A percentile compares a stretch with the other conserved stretches of the same genome.
Conservation (phyloP, 2,113 vertebrate genomes). For the Thamnaconus septentrionalis region DNA sequence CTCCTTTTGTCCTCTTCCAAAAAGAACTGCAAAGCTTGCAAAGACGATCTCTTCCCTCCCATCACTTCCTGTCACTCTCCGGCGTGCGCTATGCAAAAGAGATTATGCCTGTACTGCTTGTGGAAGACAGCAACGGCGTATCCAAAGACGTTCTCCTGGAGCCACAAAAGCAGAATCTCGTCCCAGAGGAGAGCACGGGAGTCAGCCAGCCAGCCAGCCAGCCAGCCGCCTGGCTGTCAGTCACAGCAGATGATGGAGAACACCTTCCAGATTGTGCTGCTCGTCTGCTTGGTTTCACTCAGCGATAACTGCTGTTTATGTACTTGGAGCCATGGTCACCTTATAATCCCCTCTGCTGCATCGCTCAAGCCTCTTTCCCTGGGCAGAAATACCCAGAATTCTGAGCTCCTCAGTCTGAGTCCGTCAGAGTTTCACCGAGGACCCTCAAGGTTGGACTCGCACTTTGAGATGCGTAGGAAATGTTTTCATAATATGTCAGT, state of each 20-base stretch:
- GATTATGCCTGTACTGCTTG: slow-evolving; percentile 42
- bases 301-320: no score
- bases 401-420: no score
- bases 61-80: slow-evolving; percentile 23
- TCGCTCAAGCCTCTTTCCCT: no score
- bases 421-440: no score
- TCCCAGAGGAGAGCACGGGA: slow-evolving; percentile 22
- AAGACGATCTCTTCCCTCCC: slow-evolving; percentile 2
- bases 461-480: no score
- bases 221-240: slow-evolving; percentile 4
- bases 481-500: no score
- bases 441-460: no score
- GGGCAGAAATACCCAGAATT: no score
- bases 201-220: slow-evolving; percentile 12
- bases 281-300: no score
- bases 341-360: no score
- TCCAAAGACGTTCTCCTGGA: slow-evolving; percentile 41
- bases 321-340: no score
- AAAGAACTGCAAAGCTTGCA: slow-evolving; percentile 39
- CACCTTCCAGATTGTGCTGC: no score
- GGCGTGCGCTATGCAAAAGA: slow-evolving; percentile 31
- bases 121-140: slow-evolving; percentile 23
- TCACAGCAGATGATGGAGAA: slow-evolving; percentile 33
- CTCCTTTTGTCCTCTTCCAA: neutral
- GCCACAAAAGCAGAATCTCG: slow-evolving; percentile 21